A percentile compares a stretch with the other conserved stretches of the same genome.
These are phyloP conservation scores for Euspilapteryx auroguttella DNA, from an alignment of 2,888 invertebrate genomes.

Conservation along the genomic window DNA sequence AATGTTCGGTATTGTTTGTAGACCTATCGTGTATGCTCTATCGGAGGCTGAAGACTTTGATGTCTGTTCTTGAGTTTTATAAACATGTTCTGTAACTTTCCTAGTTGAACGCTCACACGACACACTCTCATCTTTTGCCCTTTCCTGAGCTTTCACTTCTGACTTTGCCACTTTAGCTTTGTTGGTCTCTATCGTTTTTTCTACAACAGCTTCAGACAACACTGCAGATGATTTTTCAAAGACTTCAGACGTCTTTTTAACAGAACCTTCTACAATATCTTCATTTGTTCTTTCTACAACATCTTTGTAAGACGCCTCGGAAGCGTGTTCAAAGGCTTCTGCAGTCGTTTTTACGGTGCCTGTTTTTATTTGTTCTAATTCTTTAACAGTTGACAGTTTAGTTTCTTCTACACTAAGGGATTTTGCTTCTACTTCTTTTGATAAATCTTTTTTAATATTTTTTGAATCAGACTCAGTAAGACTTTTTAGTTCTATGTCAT, in stretches of 20 bases:
- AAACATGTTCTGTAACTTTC: neutral
- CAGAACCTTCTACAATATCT: constrained; percentile 15
- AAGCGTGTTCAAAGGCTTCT: neutral
- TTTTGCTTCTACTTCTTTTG: constrained; percentile 9
- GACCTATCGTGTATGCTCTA: constrained; percentile 27
- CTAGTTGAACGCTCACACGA: constrained; percentile 3
- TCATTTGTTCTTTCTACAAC: constrained; percentile 15
- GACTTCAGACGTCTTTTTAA: constrained; percentile 13
- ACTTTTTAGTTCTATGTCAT: constrained; percentile 16
- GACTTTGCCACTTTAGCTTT: neutral
- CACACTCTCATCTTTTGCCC: constrained; percentile 1
- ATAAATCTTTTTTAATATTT: neutral
- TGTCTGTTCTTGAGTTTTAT: constrained; percentile 9
- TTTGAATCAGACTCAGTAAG: neutral
- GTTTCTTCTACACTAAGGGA: neutral
- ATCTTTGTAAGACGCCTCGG: neutral
- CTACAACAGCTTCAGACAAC: constrained; percentile 1
- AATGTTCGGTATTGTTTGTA: constrained; percentile 39
- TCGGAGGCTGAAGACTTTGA: constrained; percentile 20
- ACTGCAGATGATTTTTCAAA: constrained; percentile 8
- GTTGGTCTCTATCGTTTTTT: constrained; percentile 6
- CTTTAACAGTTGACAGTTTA: neutral
- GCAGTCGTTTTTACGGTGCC: neutral
- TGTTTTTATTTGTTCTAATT: neutral
- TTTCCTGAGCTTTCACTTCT: constrained; percentile 3